These are phyloP conservation scores for Phycodurus eques DNA, from an alignment of 2,113 vertebrate genomes.

Conservation along the genomic window DNA sequence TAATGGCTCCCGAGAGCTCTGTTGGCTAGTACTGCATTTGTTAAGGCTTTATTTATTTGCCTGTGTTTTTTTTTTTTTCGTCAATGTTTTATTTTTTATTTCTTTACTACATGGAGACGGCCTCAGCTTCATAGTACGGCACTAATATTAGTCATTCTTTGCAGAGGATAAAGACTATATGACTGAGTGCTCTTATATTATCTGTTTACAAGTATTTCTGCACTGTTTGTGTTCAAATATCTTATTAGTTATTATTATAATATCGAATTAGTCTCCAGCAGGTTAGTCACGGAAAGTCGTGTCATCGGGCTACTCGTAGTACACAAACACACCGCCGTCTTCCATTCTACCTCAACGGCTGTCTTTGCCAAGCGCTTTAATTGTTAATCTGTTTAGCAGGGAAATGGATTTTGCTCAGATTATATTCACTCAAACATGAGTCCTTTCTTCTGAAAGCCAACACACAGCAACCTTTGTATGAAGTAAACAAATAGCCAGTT, in stretches of 20 bases:
- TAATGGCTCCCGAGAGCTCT: slow-evolving; percentile 7
- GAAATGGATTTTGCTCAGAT: slow-evolving; percentile 45
- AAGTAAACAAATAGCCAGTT: slow-evolving; percentile 11
- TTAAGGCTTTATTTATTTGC: background rate
- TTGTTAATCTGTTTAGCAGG: slow-evolving; percentile 48
- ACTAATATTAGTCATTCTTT: background rate
- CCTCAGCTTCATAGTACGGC: background rate
- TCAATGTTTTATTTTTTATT: background rate
- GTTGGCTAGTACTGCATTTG: slow-evolving; percentile 19
- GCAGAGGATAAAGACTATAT: no score
- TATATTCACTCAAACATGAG: slow-evolving; percentile 41
- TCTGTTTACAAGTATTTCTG: no score
- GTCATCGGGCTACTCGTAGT: slow-evolving; percentile 19
- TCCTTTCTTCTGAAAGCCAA: slow-evolving; percentile 14
- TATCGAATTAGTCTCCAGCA: slow-evolving; percentile 17
- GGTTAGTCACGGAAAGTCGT: slow-evolving; percentile 12
- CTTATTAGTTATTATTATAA: no score
- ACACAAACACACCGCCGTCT: slow-evolving; percentile 24
- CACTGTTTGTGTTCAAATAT: no score
- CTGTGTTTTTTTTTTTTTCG: slow-evolving; percentile 8
- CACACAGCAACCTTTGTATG: background rate
- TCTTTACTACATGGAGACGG: slow-evolving; percentile 24
- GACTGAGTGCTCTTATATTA: no score
- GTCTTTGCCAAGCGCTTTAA: slow-evolving; percentile 46
- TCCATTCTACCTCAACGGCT: slow-evolving; percentile 46